Conservation (phyloP, 2,888 invertebrate genomes). For the Esperia sulphurella region DNA sequence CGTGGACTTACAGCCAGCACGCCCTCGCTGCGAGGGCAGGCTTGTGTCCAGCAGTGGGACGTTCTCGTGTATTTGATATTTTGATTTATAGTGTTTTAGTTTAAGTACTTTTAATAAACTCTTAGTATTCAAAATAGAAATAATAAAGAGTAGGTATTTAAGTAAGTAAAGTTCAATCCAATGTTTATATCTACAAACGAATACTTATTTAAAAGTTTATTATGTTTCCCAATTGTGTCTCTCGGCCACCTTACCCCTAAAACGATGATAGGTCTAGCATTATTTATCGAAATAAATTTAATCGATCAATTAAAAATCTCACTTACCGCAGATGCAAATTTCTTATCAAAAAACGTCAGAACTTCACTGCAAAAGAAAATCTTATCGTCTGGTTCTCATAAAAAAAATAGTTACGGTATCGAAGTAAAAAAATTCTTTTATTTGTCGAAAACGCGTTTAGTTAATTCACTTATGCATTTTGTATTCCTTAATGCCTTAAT, state of each 20-base stretch:
- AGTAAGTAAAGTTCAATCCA: too few relatives aligned
- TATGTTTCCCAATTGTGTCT: too few relatives aligned
- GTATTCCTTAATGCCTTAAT: neutral
- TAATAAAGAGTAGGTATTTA: too few relatives aligned
- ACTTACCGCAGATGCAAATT: conserved; percentile 58
- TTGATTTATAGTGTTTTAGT: too few relatives aligned
- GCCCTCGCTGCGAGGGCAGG: too few relatives aligned
- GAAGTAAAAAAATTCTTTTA: neutral
- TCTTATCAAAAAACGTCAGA: conserved; percentile 31
- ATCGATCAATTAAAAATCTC: conserved; percentile 26
- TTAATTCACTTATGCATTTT: neutral
- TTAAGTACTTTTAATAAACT: too few relatives aligned
- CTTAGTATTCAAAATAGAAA: too few relatives aligned
- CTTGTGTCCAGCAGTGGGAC: too few relatives aligned
- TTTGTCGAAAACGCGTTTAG: conserved; percentile 1
- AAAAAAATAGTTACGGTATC: conserved; percentile 1
- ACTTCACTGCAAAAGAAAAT: conserved; percentile 18
- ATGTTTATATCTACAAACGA: too few relatives aligned
- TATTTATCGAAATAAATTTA: conserved; percentile 3
- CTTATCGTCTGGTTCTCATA: conserved; percentile 11
- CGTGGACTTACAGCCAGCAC: too few relatives aligned
- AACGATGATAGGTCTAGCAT: neutral
- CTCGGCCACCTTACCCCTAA: neutral
- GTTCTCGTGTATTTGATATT: too few relatives aligned
- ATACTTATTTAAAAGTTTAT: too few relatives aligned